Conservation (phyloP, 1,140 invertebrate species). For the Saccostrea glomerata region DNA sequence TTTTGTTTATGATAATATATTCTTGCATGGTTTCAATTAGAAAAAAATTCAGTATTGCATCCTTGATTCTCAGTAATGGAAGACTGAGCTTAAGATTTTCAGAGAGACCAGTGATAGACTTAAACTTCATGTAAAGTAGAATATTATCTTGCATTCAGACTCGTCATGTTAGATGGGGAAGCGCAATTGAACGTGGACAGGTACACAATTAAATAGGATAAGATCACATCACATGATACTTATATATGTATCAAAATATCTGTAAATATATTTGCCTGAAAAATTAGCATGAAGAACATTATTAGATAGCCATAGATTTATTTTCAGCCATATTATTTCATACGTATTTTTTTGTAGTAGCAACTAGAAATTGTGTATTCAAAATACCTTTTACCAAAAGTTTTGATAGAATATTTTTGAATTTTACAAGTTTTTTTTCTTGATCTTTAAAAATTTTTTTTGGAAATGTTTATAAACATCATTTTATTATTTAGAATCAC, state of each 20-base stretch:
- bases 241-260: background rate
- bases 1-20: no score
- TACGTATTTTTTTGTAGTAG: background rate
- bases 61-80: no score
- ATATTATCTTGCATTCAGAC: background rate
- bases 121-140: background rate
- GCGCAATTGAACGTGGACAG: background rate
- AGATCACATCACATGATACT: background rate
- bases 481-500: no score
- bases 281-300: background rate
- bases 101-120: no score
- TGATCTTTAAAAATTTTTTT: no score
- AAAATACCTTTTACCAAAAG: background rate
- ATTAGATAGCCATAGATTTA: background rate
- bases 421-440: no score
- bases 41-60: no score
- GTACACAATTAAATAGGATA: background rate
- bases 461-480: no score
- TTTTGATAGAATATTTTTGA: background rate
- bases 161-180: constrained; percentile 20
- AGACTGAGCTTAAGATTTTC: no score
- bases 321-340: background rate
- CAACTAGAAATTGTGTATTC: no score
- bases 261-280: background rate
- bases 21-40: no score